phyloP scores from a whole-genome alignment of 2,888 invertebrate genomes.

The Eristalinus sepulchralis region DNA sequence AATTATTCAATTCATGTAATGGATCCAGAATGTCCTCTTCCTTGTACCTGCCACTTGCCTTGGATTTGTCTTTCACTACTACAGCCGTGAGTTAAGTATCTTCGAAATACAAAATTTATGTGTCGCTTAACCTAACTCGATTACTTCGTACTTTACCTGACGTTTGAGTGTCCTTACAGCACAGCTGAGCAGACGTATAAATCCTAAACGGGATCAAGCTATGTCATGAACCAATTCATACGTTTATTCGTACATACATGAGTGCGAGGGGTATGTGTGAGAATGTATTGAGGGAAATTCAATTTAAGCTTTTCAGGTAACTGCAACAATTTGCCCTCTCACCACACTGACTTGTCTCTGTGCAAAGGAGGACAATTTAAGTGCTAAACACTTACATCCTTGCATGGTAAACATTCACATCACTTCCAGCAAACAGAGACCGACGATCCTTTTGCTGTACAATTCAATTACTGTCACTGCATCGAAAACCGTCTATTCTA shows the following conservation, averaged over 20 bases:
- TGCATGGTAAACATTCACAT: slow-evolving; percentile 42
- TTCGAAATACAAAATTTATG: slow-evolving; percentile 28
- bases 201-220: slow-evolving; percentile 1
- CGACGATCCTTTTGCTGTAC: slow-evolving; percentile 37
- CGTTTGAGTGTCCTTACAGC: slow-evolving; percentile 9
- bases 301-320: slow-evolving; percentile 59
- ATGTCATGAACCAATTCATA: slow-evolving; percentile 17
- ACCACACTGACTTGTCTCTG: slow-evolving; percentile 14
- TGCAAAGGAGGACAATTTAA: slow-evolving; percentile 36
- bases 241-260: neutral
- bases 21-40: neutral
- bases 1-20: neutral
- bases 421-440: slow-evolving; percentile 24
- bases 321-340: slow-evolving; percentile 52
- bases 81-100: neutral
- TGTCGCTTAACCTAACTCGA: slow-evolving; percentile 37
- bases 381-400: slow-evolving; percentile 55
- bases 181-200: neutral
- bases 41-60: neutral
- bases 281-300: slow-evolving; percentile 35
- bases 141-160: slow-evolving; percentile 18
- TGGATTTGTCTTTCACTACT: neutral
- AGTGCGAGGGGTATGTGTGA: slow-evolving; percentile 1
- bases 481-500: slow-evolving; percentile 43
- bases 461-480: slow-evolving; percentile 67